Percentiles rank a stretch among this genome's conserved stretches.
phyloP scores from a whole-genome alignment of 2,888 invertebrate genomes.

The Pterostichus niger region DNA sequence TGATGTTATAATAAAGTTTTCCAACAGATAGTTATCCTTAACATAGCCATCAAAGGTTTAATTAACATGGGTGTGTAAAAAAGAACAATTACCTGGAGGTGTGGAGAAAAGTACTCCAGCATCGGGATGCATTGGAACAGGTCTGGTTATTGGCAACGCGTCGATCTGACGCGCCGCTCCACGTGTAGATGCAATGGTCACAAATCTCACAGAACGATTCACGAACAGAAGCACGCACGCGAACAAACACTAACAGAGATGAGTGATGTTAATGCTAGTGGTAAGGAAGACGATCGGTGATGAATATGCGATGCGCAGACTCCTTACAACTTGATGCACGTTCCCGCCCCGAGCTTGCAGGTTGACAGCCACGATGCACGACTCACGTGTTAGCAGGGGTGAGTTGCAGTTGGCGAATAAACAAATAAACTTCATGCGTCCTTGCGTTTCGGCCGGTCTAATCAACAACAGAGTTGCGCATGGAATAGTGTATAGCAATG shows the following conservation, averaged over 20 bases:
- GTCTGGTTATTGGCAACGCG: slow-evolving; percentile 70
- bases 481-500: slow-evolving; percentile 14
- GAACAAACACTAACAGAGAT: neutral
- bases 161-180: slow-evolving; percentile 69
- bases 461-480: slow-evolving; percentile 28
- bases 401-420: neutral
- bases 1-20: no score
- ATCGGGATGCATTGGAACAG: slow-evolving; percentile 74
- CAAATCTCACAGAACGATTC: slow-evolving; percentile 70
- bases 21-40: neutral
- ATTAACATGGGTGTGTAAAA: neutral
- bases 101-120: slow-evolving; percentile 76
- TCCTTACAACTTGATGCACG: neutral
- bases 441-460: neutral
- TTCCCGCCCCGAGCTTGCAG: neutral
- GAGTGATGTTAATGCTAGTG: neutral
- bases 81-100: slow-evolving; percentile 73
- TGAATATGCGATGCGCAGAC: slow-evolving; percentile 18
- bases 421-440: neutral
- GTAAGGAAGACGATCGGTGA: neutral
- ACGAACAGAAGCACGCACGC: slow-evolving; percentile 64
- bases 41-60: neutral
- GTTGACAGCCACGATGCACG: neutral
- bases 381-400: slow-evolving; percentile 11
- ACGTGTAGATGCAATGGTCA: slow-evolving; percentile 74